Base-by-base conservation (phyloP, 2,888 invertebrate genomes). In the Diarsia mendica region DNA sequence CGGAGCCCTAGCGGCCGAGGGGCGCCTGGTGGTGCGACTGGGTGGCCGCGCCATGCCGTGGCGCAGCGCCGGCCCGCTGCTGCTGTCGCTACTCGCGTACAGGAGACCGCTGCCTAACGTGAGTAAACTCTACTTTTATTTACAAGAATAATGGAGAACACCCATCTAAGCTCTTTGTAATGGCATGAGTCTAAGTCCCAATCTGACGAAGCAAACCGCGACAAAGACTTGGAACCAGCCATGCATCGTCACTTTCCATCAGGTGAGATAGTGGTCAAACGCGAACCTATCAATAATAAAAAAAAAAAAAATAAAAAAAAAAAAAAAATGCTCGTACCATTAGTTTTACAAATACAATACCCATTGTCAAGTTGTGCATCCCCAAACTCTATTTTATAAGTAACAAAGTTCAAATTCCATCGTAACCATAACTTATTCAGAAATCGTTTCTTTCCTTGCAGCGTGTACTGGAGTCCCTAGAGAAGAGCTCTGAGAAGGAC, bases 11-110 rank as follows among this genome's bases (percentile, higher is more conserved):
- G 98, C 88, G 44, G 88, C 98, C 88, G 98, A 98, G 91, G 98
- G 98, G 61, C 98, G 98, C 90, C 97, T 99, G 89, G 98, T 99
- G 82, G 98, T 99, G 88, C 97, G 98, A 90, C 97, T 99, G 82
- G 98, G 98, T 13, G 98, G 98, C 89, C 98, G 99, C 96, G 98
- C 98, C 95, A 98, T 98, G 96, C 98, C 98, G 90, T 99, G 99
- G 99, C 97, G 98, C 86, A 98, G 98, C 87, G 99, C 99, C 87
- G 98, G 98, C 79, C 99, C 99, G 63, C 97, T 99, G 91, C 97
- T 99, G 89, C 97, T 99, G 91, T 98, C 99, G 85, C 97, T 98
- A 85, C 97, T 98, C 83, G 98, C 98, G 86, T 99, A 98, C 96
- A 98, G 98, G 91, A 97, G 98, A 89, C 98, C 98, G 75, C 96